Evolutionary conservation across 2,797 vertebrate genomes (phyloP), one percentile per base, ranked within the genome.

Genomic region (Diglossa cyanea): DNA sequence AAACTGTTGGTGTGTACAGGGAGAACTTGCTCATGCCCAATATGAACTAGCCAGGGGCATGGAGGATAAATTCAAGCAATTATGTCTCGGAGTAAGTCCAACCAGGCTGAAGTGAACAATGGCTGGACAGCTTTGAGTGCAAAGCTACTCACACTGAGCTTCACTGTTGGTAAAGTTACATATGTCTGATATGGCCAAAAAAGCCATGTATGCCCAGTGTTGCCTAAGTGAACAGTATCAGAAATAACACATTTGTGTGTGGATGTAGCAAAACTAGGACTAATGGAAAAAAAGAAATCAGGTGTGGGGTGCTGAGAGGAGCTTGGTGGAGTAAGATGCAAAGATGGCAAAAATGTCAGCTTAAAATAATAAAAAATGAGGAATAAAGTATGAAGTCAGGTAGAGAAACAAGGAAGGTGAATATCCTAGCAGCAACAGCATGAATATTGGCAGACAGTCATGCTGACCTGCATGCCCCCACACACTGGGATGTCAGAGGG

Each of bases 1-100:
- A 33, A 84, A 70, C 10, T 8, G 17, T 16, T 3, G 3, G 26
- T 33, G 23, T 1, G 0, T 17, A 42, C 2, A 28, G 16, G n/a
- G 5, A 83, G 17, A 53, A 83, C 19, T 9, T 65, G 13, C 31
- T 86, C 2, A 2, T 40, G 16, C 39, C 53, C 30, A 33, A 5
- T 2, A 44, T 17, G 17, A 81, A 21, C 16, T 23, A 37, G 37
- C 16, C 16, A 79, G 37, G 15, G 14, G 17, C 57, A 53, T 3
- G 10, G 40, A 85, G 13, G 11, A 19, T 55, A 3, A 67, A 40
- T 28, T 33, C 45, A 81, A 48, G n/a, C 16, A 35, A 28, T 68
- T 58, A 28, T 0, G 0, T 13, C 53, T 71, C n/a, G 33, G 45
- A 90, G 14, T 23, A 55, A 75, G 17, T 67, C 37, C 45, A 57